Evolutionary conservation across 2,113 vertebrate genomes (phyloP), one percentile per base, ranked within the genome.

Genomic region (Aythya baeri): DNA sequence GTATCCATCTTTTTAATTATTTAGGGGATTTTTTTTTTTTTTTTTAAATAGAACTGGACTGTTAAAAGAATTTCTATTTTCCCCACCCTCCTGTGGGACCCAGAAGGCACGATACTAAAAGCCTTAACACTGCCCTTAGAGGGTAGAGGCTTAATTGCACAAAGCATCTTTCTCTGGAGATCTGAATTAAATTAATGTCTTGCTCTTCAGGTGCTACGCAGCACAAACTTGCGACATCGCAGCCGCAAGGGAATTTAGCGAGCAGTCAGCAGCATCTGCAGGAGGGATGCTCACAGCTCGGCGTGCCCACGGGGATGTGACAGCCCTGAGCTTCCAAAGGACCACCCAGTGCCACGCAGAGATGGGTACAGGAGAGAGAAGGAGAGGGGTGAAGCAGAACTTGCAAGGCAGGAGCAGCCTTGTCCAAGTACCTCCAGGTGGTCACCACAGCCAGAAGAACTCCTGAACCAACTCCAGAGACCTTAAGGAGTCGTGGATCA

Each of bases 1-100:
- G 78, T 61, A 86, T 94, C 97, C 79, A 63, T 85, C 95, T 79
- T 78, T 91, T 87, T 71, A 89, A 96, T 79, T 77, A 61, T 96
- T 96, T 93, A 49, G 84, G 58, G 84, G 7, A 11, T 7, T 80
- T 66, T 66, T 87, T 86, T 68, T 87, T 86, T 68, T 34, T 86
- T 62, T 71, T 86, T 65, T 46, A 9, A 62, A 61, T 87, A 83
- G 72, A 93, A 91, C 50, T 76, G 58, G 38, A 89, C 75, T 80
- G 43, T 65, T 68, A 85, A 41, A 80, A 54, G 73, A 91, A 61
- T 75, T 72, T 79, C 66, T 66, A 3, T 74, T 81, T 87, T 93
- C 79, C 54, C 49, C 63, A 38, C 27, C 18, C 57, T 94, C 94
- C 73, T 75, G 14, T 23, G 66, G 91, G 93, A 92, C 54, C 21